phyloP scores from a whole-genome alignment of 2,888 invertebrate species.

The Lapara coniferarum region DNA sequence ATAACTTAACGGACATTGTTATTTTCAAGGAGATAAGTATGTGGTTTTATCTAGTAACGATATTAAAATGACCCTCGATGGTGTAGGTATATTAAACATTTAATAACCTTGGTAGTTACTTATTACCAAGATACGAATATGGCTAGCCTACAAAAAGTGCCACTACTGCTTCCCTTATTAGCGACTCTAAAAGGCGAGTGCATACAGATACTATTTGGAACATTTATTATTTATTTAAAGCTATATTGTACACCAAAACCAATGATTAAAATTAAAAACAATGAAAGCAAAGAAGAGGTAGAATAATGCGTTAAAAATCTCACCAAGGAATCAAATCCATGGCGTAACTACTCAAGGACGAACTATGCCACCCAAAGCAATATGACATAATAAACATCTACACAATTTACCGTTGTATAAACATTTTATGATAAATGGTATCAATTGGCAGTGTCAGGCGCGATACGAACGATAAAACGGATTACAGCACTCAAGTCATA shows the following conservation, averaged over 20 bases:
- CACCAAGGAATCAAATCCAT: neutral
- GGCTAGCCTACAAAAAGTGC: too few species aligned
- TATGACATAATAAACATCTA: neutral
- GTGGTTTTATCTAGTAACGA: too few species aligned
- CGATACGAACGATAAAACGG: constrained; percentile 13
- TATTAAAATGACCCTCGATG: too few species aligned
- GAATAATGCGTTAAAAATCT: neutral
- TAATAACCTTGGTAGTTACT: neutral
- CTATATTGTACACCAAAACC: too few species aligned
- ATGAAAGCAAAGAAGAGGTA: too few species aligned
- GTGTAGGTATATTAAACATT: too few species aligned
- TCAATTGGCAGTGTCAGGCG: constrained; percentile 4
- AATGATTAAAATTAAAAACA: too few species aligned
- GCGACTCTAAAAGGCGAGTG: too few species aligned
- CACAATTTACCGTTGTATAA: constrained; percentile 14
- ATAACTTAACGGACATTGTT: too few species aligned
- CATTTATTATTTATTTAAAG: neutral
- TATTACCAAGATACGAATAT: neutral
- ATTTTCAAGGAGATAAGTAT: too few species aligned
- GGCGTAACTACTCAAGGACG: neutral
- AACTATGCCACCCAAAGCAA: neutral
- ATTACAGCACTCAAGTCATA: constrained; percentile 13
- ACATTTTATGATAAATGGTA: constrained; percentile 11
- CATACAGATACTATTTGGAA: neutral
- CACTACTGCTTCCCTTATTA: too few species aligned